Conservation (phyloP, 64 coral and sea anemone species). For the Stichodactyla mertensii region DNA sequence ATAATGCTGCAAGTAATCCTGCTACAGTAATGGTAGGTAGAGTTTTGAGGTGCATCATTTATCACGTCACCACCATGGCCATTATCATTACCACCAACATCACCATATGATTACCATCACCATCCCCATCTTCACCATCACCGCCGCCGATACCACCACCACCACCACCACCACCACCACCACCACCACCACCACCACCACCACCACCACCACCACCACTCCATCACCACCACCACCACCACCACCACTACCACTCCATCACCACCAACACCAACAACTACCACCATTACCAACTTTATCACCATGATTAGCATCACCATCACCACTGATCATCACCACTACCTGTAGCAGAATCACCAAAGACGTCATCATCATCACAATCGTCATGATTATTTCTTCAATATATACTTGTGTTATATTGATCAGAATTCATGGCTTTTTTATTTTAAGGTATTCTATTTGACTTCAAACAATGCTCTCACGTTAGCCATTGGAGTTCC, state of each 20-base stretch:
- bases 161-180: background rate
- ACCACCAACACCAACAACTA: too few relatives aligned
- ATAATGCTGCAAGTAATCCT: constrained; percentile 14
- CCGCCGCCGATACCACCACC: background rate
- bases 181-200: background rate
- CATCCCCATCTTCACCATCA: background rate
- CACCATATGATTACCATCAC: background rate
- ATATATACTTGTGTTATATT: background rate
- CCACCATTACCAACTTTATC: too few relatives aligned
- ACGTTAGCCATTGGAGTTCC: background rate
- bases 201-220: background rate
- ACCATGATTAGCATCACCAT: background rate
- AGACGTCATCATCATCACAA: too few relatives aligned
- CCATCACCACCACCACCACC: background rate
- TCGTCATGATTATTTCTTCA: too few relatives aligned
- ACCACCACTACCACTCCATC: background rate
- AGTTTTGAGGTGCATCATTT: background rate
- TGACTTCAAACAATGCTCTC: background rate
- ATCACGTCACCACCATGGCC: background rate
- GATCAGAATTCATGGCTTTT: background rate
- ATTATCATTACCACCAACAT: background rate
- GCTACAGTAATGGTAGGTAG: constrained; percentile 33
- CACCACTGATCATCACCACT: background rate
- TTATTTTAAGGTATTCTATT: background rate
- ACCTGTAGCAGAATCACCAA: too few relatives aligned